Base-by-base conservation (phyloP, 2,888 invertebrate species). In the Diadromus collaris region DNA sequence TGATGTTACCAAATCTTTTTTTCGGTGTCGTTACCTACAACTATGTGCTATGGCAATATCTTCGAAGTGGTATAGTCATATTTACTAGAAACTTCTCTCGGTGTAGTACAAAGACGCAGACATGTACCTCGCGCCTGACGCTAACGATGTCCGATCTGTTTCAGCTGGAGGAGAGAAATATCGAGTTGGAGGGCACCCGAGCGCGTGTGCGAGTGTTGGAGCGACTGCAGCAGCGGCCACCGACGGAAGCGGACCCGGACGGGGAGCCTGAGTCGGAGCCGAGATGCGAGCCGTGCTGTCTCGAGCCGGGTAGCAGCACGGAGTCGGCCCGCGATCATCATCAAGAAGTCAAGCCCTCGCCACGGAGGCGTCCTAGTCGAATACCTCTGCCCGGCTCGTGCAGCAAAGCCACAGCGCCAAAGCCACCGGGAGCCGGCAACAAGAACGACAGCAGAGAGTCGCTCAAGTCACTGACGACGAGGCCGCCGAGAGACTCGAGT, bases 141-240 rank as follows among this genome's bases (percentile, higher is more conserved):
- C 60, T 19, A 71, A 7, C 10, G 38, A 65, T 38, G 32, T 41
- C 19, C 48, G 16, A 54, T 41, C 7, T 80, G 73, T 82, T 90
- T 90, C 92, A 97, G 96, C 91, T 97, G 85, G 96, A 96, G 90
- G 96, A 97, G 90, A 95, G 95, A 89, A 95, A 94, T 86, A 96
- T 96, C 85, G 96, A 97, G 89, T 87, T 96, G 85, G 96, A 96
- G 90, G 96, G 96, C n/a, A 95, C 96, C 19, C 93, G 94, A 81
- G 96, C 96, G 1, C 93, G 94, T 76, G 93, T 96, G 75, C 93
- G 96, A n/a, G 93, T 96, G 81, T 91, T 96, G 81, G 96, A 96
- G 88, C 92, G 94, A 81, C 88, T 90, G 63, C 91, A 91, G 83
- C 90, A 91, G 76, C 89, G 87, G 88, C 92, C 86, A 89, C 92